Conservation (phyloP, 2,888 invertebrate species). For the Drosophila nr. medialis region DNA sequence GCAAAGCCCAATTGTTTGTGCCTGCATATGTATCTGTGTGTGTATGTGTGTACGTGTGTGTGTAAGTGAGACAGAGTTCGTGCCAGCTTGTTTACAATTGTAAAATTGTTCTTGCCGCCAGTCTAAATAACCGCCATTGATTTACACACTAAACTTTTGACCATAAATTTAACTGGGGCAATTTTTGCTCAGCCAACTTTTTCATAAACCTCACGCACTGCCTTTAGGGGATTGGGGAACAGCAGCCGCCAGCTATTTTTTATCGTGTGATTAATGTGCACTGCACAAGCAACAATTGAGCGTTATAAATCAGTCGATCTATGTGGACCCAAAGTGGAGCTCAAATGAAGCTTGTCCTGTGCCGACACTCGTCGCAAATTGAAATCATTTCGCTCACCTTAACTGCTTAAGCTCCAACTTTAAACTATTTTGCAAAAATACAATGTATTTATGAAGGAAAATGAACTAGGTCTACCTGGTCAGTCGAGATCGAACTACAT, state of each 20-base stretch:
- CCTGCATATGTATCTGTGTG: slow-evolving; percentile 7
- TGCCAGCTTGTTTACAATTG: slow-evolving; percentile 66
- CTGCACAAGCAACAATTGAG: slow-evolving; percentile 65
- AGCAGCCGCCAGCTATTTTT: slow-evolving; percentile 44
- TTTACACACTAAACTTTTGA: slow-evolving; percentile 72
- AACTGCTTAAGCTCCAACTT: not conserved
- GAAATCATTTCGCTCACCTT: slow-evolving; percentile 26
- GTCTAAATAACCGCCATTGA: slow-evolving; percentile 75
- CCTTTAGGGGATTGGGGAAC: slow-evolving; percentile 20
- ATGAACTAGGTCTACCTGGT: not conserved
- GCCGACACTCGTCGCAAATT: slow-evolving; percentile 23
- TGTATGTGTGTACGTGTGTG: slow-evolving; percentile 8
- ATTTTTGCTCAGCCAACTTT: slow-evolving; percentile 62
- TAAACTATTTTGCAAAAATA: not conserved
- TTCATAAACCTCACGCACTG: slow-evolving; percentile 65
- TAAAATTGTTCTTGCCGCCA: slow-evolving; percentile 51
- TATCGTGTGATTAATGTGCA: slow-evolving; percentile 66
- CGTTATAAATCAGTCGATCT: slow-evolving; percentile 62
- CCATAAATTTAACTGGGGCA: slow-evolving; percentile 67
- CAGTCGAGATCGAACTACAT: not conserved
- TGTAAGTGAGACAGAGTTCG: not conserved
- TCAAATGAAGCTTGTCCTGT: slow-evolving; percentile 26
- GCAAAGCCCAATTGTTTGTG: slow-evolving; percentile 47
- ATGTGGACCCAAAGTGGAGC: slow-evolving; percentile 27
- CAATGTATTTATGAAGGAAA: not conserved